Base-by-base conservation (phyloP, 2,797 vertebrate genomes). In the Oryzias dopingdopingensis region DNA sequence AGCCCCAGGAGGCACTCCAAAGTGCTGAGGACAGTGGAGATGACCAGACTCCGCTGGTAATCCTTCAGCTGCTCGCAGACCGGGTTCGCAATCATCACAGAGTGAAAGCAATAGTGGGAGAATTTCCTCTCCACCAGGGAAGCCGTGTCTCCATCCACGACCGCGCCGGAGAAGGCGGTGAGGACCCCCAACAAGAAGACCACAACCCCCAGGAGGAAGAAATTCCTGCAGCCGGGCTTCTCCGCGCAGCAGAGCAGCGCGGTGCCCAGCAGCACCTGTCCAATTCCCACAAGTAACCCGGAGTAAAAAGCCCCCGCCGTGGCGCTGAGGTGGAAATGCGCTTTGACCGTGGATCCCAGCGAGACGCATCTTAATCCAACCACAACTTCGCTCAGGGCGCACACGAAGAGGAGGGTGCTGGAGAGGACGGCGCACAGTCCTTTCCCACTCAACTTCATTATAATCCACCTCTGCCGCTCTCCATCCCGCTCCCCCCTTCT, bases 371-470 rank as follows among this genome's bases (percentile, higher is more conserved):
- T 89, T 83, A 98, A 92, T 84, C 96, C 95, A 79, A 96, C 93
- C 66, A 93, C 94, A 82, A 95, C 94, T 88, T 96, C 93, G 92
- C 95, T 92, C 79, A 97, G 90, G 87, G 95, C 95, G 90, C 94
- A 96, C 87, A 92, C 92, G 87, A 97, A 93, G 88, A 98, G 93
- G 86, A 96, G 92, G 88, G 92, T 92, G 93, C 94, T 91, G 91
- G 95, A 95, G 79, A 96, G 90, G 84, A 94, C 91, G 92, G 95
- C 91, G 92, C 95, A 96, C 94, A 94, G 92, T 92, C 95, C 96
- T 91, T 93, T 94, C 88, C 94, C 94, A 91, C 94, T 94, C 93
- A 94, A 94, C 95, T 95, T 95, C 96, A 97, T 96, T 93, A 94
- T 96, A 93, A 91, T 93, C 93, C 92, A 83, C 92, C 89, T 88